Evolutionary conservation across 2,888 invertebrate genomes (phyloP).

Genomic region (Euplagia quadripunctaria): DNA sequence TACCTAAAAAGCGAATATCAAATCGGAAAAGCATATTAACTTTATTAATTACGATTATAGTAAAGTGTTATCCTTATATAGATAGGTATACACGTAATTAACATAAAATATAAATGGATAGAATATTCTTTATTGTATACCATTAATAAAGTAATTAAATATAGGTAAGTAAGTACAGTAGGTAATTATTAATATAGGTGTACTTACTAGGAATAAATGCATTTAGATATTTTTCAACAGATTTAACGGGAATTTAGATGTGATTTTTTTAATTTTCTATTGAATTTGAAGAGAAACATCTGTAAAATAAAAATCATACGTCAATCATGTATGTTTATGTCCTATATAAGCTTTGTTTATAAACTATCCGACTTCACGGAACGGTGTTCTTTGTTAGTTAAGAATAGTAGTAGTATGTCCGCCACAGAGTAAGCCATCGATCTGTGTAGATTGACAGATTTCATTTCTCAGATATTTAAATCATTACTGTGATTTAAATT

Average conservation of each 20-base stretch:
- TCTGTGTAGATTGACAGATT: not conserved
- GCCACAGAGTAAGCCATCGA: too few relatives aligned
- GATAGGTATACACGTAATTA: too few relatives aligned
- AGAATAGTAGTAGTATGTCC: too few relatives aligned
- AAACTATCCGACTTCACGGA: not conserved
- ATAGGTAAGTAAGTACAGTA: too few relatives aligned
- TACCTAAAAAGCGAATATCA: too few relatives aligned
- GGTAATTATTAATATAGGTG: too few relatives aligned
- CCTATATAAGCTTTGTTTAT: not conserved
- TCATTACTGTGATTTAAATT: too few relatives aligned
- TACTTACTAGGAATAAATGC: not conserved
- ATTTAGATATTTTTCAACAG: not conserved
- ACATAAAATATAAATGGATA: too few relatives aligned
- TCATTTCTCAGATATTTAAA: not conserved
- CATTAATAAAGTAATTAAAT: too few relatives aligned
- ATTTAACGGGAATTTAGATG: constrained; percentile 6
- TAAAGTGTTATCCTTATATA: too few relatives aligned
- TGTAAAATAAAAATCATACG: not conserved
- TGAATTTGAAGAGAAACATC: constrained; percentile 16
- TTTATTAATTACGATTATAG: not conserved
- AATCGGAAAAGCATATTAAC: not conserved
- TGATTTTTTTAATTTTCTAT: constrained; percentile 10
- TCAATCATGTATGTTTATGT: not conserved
- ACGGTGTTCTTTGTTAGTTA: not conserved
- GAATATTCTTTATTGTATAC: too few relatives aligned